Evolutionary conservation across 2,113 vertebrate genomes (phyloP).

Genomic region (Menidia beryllina): DNA sequence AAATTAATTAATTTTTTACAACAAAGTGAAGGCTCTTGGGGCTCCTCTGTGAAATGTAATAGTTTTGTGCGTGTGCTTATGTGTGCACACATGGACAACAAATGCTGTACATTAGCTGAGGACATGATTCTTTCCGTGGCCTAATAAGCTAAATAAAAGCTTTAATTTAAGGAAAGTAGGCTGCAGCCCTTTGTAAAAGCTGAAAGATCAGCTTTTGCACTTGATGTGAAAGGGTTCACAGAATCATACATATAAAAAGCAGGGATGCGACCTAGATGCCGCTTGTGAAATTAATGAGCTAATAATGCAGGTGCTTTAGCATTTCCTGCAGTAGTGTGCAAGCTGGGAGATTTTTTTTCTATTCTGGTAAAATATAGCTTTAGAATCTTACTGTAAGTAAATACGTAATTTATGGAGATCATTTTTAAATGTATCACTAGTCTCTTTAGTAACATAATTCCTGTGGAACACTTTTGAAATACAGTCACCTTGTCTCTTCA

Average conservation of each 20-base stretch:
- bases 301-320: slow-evolving; percentile 72
- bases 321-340: slow-evolving; percentile 71
- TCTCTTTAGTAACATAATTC: no score
- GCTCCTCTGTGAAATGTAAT: slow-evolving; percentile 15
- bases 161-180: slow-evolving; percentile 72
- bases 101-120: slow-evolving; percentile 24
- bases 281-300: slow-evolving; percentile 76
- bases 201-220: slow-evolving; percentile 67
- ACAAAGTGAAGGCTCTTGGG: slow-evolving; percentile 19
- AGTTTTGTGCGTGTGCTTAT: slow-evolving; percentile 7
- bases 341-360: slow-evolving; percentile 48
- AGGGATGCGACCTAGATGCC: slow-evolving; percentile 77
- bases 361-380: slow-evolving; percentile 54
- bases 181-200: slow-evolving; percentile 49
- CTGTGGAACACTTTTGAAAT: slow-evolving; percentile 9
- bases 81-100: not conserved
- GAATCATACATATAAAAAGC: slow-evolving; percentile 55
- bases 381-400: slow-evolving; percentile 26
- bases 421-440: slow-evolving; percentile 38
- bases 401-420: slow-evolving; percentile 39
- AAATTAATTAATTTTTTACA: slow-evolving; percentile 36
- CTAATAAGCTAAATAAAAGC: slow-evolving; percentile 62
- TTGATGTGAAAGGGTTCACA: slow-evolving; percentile 54
- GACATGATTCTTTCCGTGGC: slow-evolving; percentile 48
- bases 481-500: slow-evolving; percentile 22